A percentile compares a stretch with the other conserved stretches of the same genome.
These are phyloP conservation scores for Mylabris phalerata DNA, from an alignment of 1,140 invertebrate genomes.

Conservation along the genomic window DNA sequence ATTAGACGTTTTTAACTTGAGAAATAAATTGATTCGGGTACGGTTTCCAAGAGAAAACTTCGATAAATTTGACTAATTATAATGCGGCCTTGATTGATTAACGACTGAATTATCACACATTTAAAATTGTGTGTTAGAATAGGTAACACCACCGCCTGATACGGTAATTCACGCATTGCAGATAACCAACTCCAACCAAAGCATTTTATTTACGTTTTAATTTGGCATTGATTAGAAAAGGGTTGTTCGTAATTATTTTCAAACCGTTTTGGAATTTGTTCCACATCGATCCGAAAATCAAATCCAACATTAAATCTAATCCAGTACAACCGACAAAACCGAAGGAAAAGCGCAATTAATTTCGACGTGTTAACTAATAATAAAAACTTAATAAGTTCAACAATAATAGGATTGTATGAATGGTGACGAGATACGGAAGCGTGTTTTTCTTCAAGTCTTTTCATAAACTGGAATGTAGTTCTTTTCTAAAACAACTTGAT, in stretches of 20 bases:
- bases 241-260: slow-evolving; percentile 14
- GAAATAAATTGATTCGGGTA: too few species aligned
- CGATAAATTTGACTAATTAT: too few species aligned
- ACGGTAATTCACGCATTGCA: slow-evolving; percentile 16
- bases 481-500: background rate
- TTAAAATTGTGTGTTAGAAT: background rate
- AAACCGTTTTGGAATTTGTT: slow-evolving; percentile 11
- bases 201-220: slow-evolving; percentile 15
- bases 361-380: too few species aligned
- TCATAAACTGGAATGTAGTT: slow-evolving; percentile 15
- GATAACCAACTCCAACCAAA: slow-evolving; percentile 12
- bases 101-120: too few species aligned
- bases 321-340: background rate
- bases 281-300: slow-evolving; percentile 10
- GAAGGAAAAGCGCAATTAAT: background rate
- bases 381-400: too few species aligned
- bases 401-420: too few species aligned
- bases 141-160: slow-evolving; percentile 10
- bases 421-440: background rate
- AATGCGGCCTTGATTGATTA: too few species aligned
- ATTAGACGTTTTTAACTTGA: too few species aligned
- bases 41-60: too few species aligned
- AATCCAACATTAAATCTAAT: slow-evolving; percentile 1
- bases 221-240: slow-evolving; percentile 15
- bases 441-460: slow-evolving; percentile 9